phyloP scores from a whole-genome alignment of 1,140 invertebrate species.

The Panagrolaimus sp. region DNA sequence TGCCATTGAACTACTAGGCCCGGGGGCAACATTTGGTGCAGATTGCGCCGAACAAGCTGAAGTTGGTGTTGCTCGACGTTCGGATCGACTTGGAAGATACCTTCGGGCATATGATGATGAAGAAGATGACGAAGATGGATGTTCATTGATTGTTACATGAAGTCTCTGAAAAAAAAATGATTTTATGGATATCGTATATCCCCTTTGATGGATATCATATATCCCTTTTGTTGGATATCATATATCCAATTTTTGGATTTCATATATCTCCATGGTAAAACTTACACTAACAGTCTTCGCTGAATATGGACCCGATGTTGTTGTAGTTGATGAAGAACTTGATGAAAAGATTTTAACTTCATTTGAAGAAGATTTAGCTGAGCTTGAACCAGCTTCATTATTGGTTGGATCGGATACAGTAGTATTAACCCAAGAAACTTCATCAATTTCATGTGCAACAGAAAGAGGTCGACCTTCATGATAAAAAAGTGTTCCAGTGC shows the following conservation, averaged over 20 bases:
- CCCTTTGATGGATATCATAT: too few species aligned
- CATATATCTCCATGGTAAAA: too few species aligned
- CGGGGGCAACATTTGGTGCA: conserved; percentile 1
- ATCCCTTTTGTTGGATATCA: too few species aligned
- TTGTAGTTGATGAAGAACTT: too few species aligned
- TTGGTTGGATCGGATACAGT: not conserved
- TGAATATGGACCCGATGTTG: too few species aligned
- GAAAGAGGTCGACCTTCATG: not conserved
- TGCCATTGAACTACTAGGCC: conserved; percentile 7
- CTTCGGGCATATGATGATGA: conserved; percentile 29
- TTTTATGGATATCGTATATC: too few species aligned
- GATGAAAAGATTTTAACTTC: too few species aligned
- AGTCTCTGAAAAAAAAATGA: not conserved
- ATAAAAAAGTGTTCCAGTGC: not conserved
- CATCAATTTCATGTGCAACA: conserved; percentile 9
- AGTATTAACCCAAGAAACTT: not conserved
- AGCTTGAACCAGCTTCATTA: too few species aligned
- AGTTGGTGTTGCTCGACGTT: conserved; percentile 17
- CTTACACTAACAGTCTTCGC: too few species aligned
- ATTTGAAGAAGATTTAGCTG: too few species aligned
- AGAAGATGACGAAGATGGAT: conserved; percentile 21
- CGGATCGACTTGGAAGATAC: conserved; percentile 29
- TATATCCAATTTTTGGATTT: too few species aligned
- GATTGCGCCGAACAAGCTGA: not conserved
- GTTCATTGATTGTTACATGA: conserved; percentile 21